phyloP scores from a whole-genome alignment of 2,888 invertebrate species.

The Caenorhabditis angaria region DNA sequence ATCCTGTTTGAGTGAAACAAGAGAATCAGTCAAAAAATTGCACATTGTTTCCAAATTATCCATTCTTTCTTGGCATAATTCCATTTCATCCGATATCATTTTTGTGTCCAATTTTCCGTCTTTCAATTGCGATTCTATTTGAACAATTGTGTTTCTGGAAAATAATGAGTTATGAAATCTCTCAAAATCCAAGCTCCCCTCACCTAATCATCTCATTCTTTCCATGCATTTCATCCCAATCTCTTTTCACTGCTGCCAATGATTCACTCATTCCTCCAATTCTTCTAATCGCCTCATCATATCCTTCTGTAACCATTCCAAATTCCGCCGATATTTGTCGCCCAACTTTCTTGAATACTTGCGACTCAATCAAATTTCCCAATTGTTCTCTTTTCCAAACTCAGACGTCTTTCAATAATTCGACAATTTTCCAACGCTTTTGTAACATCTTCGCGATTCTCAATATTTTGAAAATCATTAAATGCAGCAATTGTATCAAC shows the following conservation, averaged over 20 bases:
- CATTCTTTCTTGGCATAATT: slow-evolving; percentile 60
- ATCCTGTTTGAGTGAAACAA: slow-evolving; percentile 44
- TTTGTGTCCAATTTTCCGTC: slow-evolving; percentile 44
- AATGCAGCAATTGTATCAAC: slow-evolving; percentile 40
- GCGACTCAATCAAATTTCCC: slow-evolving; percentile 28
- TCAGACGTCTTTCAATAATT: slow-evolving; percentile 42
- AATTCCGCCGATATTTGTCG: slow-evolving; percentile 32
- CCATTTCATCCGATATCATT: slow-evolving; percentile 52
- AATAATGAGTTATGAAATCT: background rate
- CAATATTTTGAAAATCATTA: slow-evolving; percentile 46
- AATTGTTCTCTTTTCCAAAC: slow-evolving; percentile 52
- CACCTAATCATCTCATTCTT: slow-evolving; percentile 29
- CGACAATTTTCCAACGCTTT: slow-evolving; percentile 44
- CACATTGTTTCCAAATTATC: slow-evolving; percentile 61
- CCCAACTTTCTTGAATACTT: slow-evolving; percentile 28
- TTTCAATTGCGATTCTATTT: slow-evolving; percentile 50
- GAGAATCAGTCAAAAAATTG: slow-evolving; percentile 53
- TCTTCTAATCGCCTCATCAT: slow-evolving; percentile 52
- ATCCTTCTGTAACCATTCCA: slow-evolving; percentile 44
- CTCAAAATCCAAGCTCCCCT: background rate
- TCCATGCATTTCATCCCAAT: slow-evolving; percentile 32
- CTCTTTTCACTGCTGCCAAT: slow-evolving; percentile 26
- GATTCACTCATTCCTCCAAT: slow-evolving; percentile 37
- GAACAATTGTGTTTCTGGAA: slow-evolving; percentile 39
- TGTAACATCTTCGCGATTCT: slow-evolving; percentile 45